phyloP scores from a whole-genome alignment of 2,113 vertebrate genomes.

The Calypte anna region DNA sequence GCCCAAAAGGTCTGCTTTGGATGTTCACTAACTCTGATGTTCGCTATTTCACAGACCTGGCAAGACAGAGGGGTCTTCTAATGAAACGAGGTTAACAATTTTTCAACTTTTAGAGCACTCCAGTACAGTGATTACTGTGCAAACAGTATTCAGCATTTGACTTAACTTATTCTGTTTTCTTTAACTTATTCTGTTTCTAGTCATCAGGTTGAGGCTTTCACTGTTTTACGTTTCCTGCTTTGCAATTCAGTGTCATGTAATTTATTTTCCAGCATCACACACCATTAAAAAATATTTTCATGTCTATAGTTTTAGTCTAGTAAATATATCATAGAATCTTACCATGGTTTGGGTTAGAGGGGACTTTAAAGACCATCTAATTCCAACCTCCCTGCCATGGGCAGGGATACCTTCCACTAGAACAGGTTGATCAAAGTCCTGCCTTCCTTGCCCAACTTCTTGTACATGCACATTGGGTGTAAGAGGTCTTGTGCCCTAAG shows the following conservation, averaged over 20 bases:
- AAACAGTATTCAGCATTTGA: background rate
- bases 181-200: background rate
- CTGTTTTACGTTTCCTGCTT: background rate
- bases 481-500: background rate
- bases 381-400: background rate
- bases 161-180: background rate
- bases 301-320: background rate
- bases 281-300: background rate
- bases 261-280: background rate
- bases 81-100: background rate
- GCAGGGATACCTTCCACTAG: background rate
- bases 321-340: background rate
- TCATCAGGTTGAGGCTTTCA: background rate
- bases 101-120: background rate
- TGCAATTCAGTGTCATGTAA: background rate
- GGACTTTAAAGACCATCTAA: background rate
- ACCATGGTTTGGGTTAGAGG: background rate
- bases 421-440: background rate
- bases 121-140: background rate
- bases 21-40: background rate
- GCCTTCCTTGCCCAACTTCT: background rate
- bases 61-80: background rate
- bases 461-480: rapidly evolving
- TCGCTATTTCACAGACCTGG: background rate
- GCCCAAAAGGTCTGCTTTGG: background rate